phyloP scores from a whole-genome alignment of 2,888 invertebrate genomes.

The Drosophila hamatofila region DNA sequence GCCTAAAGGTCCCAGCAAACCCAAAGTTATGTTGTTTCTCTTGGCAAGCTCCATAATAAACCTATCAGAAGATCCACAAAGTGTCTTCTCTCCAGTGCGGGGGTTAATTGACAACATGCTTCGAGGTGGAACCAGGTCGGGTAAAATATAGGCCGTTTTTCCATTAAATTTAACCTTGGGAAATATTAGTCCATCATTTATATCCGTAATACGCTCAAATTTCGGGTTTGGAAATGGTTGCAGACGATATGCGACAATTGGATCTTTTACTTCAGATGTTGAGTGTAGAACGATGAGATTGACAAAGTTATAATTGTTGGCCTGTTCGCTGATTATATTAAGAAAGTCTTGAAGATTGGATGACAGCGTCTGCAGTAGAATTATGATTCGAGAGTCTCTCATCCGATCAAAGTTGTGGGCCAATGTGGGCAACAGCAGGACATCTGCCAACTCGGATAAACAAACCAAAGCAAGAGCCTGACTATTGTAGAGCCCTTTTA shows the following conservation, averaged over 20 bases:
- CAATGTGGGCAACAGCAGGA: constrained; percentile 18
- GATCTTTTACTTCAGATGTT: background rate
- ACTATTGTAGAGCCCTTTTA: constrained; percentile 16
- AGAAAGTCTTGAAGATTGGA: background rate
- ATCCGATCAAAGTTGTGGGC: constrained; percentile 27
- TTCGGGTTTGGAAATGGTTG: constrained; percentile 26
- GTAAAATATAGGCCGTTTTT: background rate
- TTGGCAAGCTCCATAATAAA: background rate
- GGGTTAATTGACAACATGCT: background rate
- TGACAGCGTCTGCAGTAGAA: constrained; percentile 14
- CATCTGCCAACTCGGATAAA: constrained; percentile 22
- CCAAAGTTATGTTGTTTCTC: background rate
- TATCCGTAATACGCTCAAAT: background rate
- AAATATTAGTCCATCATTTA: background rate
- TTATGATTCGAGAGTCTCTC: constrained; percentile 26
- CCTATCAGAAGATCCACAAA: background rate
- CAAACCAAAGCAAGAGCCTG: constrained; percentile 29
- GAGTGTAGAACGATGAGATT: constrained; percentile 29
- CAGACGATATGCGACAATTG: constrained; percentile 10
- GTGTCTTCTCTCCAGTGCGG: background rate
- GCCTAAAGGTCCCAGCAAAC: background rate
- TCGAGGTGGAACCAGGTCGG: background rate
- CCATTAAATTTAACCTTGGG: constrained; percentile 14
- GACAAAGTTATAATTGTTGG: constrained; percentile 7
- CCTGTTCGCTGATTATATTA: background rate